phyloP scores from a whole-genome alignment of 2,797 vertebrate genomes.

The Galago senegalensis region DNA sequence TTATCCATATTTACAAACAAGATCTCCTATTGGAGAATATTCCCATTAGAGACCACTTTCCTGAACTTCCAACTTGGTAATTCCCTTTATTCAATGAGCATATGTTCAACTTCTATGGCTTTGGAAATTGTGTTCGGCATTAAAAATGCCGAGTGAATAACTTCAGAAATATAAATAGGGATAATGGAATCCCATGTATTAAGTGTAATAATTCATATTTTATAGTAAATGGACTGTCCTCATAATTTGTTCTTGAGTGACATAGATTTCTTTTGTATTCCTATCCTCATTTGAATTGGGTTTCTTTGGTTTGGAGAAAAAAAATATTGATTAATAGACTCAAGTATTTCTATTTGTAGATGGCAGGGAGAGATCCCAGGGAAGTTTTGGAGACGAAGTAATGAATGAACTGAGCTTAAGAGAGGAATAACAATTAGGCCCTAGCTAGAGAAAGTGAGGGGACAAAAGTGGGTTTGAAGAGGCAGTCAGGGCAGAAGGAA shows the following conservation, averaged over 20 bases:
- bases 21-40: background rate
- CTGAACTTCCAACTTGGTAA: background rate
- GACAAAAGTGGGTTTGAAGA: background rate
- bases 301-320: slow-evolving; percentile 49
- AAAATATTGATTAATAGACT: background rate
- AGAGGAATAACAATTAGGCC: background rate
- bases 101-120: background rate
- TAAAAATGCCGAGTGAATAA: background rate
- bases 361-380: background rate
- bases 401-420: background rate
- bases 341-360: background rate
- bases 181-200: background rate
- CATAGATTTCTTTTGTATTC: slow-evolving; percentile 12
- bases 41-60: background rate
- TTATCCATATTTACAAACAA: background rate
- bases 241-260: background rate
- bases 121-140: background rate
- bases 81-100: background rate
- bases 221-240: background rate
- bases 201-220: background rate
- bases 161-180: background rate
- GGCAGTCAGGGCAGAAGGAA: too few species aligned
- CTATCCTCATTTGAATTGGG: slow-evolving; percentile 7
- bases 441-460: background rate
- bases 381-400: background rate